Percentiles rank a stretch among this genome's conserved stretches.
phyloP scores from a whole-genome alignment of 2,888 invertebrate species.

The Mythimna ferrago region DNA sequence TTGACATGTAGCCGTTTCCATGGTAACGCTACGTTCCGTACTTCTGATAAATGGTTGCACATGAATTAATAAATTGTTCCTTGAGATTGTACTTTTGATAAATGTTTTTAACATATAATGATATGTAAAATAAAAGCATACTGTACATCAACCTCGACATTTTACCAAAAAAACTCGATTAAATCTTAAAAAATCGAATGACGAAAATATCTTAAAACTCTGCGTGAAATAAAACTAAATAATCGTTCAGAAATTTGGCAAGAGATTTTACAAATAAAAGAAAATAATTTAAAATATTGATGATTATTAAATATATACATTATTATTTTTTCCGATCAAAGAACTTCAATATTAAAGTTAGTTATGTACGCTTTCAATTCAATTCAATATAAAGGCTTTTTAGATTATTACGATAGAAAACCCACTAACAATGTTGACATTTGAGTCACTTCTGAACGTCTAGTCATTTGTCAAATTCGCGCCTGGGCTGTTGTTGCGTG shows the following conservation, averaged over 20 bases:
- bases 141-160: background rate
- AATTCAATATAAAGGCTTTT: no score
- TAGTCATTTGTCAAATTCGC: slow-evolving; percentile 25
- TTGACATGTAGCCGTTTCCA: slow-evolving; percentile 71
- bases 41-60: background rate
- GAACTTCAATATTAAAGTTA: no score
- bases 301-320: no score
- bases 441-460: slow-evolving; percentile 19
- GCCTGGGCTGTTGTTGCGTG: slow-evolving; percentile 22
- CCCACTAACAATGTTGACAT: background rate
- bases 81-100: no score
- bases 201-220: background rate
- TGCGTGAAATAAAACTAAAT: slow-evolving; percentile 4
- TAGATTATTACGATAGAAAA: no score
- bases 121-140: background rate
- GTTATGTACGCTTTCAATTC: no score
- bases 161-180: no score
- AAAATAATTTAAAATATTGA: no score
- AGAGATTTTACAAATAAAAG: background rate
- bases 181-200: background rate
- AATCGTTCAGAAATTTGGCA: slow-evolving; percentile 4
- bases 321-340: no score
- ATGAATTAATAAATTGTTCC: no score
- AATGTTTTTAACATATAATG: no score
- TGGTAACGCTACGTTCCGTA: slow-evolving; percentile 64